Evolutionary conservation across 35 echinoderm and acorn worm genomes (phyloP).

Genomic region (Apostichopus californicus): DNA sequence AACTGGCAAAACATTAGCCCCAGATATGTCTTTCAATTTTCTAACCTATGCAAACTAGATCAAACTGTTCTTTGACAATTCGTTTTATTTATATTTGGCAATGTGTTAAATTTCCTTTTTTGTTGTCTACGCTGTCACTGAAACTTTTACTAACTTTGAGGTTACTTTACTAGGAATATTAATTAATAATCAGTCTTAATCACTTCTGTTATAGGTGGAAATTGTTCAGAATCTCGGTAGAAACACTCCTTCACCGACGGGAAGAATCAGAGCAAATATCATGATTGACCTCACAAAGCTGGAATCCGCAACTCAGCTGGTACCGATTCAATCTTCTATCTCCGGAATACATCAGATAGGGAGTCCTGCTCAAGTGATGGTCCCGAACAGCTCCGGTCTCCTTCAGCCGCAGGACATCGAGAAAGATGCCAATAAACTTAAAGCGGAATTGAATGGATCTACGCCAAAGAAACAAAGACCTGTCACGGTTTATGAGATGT

Average conservation of each 20-base stretch:
- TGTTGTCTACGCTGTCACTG: too few relatives aligned
- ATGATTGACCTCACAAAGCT: constrained; percentile 78
- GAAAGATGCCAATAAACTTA: constrained; percentile 43
- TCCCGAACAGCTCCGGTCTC: neutral
- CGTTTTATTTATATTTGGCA: too few relatives aligned
- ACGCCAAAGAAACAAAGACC: constrained; percentile 31
- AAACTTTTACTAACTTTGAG: neutral
- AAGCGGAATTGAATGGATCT: neutral
- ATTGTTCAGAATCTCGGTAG: neutral
- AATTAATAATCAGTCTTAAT: neutral
- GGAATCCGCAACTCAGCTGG: constrained; percentile 43
- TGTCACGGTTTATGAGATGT: constrained; percentile 77
- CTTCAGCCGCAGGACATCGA: constrained; percentile 30
- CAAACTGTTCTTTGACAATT: too few relatives aligned
- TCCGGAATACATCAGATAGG: neutral
- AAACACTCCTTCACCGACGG: constrained; percentile 21
- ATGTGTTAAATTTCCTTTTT: too few relatives aligned
- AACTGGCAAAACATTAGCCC: too few relatives aligned
- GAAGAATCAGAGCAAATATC: constrained; percentile 61
- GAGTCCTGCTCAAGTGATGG: neutral
- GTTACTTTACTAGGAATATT: neutral
- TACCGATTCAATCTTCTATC: constrained; percentile 13
- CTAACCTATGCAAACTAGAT: too few relatives aligned
- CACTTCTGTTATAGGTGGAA: constrained; percentile 6
- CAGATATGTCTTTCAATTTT: too few relatives aligned